These are phyloP conservation scores for Mnemiopsis leidyi DNA, from an alignment of 37 sponge, comb jelly and placozoan genomes.

Conservation along the genomic window DNA sequence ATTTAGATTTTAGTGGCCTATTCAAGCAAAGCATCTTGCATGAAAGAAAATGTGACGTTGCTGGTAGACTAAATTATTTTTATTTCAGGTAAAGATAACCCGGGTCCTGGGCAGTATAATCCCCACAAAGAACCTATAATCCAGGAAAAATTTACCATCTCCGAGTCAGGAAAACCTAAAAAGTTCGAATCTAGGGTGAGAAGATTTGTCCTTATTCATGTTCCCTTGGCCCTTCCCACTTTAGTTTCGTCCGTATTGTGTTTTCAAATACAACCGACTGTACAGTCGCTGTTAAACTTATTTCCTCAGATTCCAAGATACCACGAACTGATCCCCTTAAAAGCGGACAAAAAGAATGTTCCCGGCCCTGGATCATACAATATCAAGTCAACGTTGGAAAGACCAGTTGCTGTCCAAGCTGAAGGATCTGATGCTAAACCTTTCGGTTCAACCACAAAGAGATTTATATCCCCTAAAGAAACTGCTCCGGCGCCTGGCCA, in stretches of 20 bases:
- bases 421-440: constrained; percentile 68
- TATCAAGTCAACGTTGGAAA: constrained; percentile 65
- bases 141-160: constrained; percentile 52
- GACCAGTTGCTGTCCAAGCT: constrained; percentile 24
- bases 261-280: too few relatives aligned
- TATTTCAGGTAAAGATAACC: constrained; percentile 63
- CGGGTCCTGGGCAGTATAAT: constrained; percentile 50
- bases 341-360: constrained; percentile 77
- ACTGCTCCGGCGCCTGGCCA: constrained; percentile 78
- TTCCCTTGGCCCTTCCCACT: neutral
- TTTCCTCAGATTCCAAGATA: constrained; percentile 78
- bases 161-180: constrained; percentile 60
- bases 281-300: neutral
- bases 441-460: constrained; percentile 82
- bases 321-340: constrained; percentile 74
- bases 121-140: constrained; percentile 56
- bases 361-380: constrained; percentile 94
- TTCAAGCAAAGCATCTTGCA: too few relatives aligned
- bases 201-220: neutral
- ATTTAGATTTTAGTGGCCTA: too few relatives aligned
- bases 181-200: constrained; percentile 61
- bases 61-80: too few relatives aligned
- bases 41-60: too few relatives aligned
- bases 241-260: too few relatives aligned
- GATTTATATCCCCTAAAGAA: constrained; percentile 72